Percentiles rank a stretch among this genome's conserved stretches.
phyloP scores from a whole-genome alignment of 2,888 invertebrate species.

The Meloe dianella region DNA sequence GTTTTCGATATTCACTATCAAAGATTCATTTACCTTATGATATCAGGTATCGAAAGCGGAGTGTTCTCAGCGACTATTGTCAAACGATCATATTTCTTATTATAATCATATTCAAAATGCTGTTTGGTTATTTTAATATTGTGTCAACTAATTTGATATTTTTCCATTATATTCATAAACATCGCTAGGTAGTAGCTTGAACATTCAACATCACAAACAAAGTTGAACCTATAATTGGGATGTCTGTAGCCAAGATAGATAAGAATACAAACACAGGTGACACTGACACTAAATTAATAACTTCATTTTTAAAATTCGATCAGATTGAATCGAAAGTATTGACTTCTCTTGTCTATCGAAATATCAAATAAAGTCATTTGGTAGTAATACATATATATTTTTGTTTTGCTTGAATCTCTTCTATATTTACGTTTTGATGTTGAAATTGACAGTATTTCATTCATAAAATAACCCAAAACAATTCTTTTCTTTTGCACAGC shows the following conservation, averaged over 20 bases:
- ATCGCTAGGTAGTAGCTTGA: background rate
- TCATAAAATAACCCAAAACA: conserved; percentile 11
- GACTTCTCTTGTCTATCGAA: conserved; percentile 34
- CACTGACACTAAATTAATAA: conserved; percentile 48
- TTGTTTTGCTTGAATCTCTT: too few relatives aligned
- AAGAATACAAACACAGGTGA: conserved; percentile 34
- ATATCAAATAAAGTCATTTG: background rate
- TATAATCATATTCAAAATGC: background rate
- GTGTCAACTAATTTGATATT: conserved; percentile 11
- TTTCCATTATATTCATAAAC: background rate
- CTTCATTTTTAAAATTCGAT: conserved; percentile 34
- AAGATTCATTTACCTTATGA: background rate
- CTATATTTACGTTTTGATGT: background rate
- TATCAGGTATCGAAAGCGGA: background rate
- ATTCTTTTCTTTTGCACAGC: background rate
- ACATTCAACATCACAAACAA: background rate
- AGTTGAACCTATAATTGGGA: conserved; percentile 25
- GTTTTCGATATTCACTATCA: conserved; percentile 15
- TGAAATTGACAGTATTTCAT: background rate
- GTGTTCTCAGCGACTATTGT: background rate
- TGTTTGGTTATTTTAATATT: background rate
- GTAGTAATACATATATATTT: too few relatives aligned
- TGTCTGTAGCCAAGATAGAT: conserved; percentile 24
- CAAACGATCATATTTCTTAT: background rate
- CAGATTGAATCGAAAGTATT: conserved; percentile 43